Conservation (phyloP, 2,888 invertebrate species). For the Protophormia terraenovae region DNA sequence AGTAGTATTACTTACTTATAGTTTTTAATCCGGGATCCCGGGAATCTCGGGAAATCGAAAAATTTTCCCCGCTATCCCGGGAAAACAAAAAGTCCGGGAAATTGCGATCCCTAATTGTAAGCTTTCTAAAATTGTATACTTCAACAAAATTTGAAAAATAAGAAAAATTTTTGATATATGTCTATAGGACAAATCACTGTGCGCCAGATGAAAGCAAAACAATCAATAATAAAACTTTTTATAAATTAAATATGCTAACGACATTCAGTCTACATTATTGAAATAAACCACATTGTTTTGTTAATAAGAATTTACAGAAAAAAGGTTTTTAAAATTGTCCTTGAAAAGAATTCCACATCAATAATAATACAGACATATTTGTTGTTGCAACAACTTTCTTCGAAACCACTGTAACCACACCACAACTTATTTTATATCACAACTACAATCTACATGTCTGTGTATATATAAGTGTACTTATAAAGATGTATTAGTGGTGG, state of each 20-base stretch:
- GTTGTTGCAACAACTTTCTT: background rate
- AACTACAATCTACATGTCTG: background rate
- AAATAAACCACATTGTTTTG: background rate
- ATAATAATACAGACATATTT: background rate
- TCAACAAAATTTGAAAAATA: too few relatives aligned
- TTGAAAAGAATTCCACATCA: background rate
- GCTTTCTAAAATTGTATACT: too few relatives aligned
- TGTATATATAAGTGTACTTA: background rate
- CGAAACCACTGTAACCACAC: slow-evolving; percentile 11
- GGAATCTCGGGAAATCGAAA: too few relatives aligned
- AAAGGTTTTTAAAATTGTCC: background rate
- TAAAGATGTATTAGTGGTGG: background rate
- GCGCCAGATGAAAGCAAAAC: background rate
- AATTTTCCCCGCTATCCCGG: too few relatives aligned
- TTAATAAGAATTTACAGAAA: background rate
- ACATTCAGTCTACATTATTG: background rate
- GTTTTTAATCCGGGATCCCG: too few relatives aligned
- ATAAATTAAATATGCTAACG: background rate
- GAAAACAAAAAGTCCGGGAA: too few relatives aligned
- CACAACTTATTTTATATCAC: background rate
- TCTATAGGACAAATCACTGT: too few relatives aligned
- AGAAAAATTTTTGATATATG: too few relatives aligned
- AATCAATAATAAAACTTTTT: background rate
- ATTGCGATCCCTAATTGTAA: too few relatives aligned
- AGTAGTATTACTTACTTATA: too few relatives aligned